Evolutionary conservation across 2,888 invertebrate genomes (phyloP).

Genomic region (Netelia virgata): DNA sequence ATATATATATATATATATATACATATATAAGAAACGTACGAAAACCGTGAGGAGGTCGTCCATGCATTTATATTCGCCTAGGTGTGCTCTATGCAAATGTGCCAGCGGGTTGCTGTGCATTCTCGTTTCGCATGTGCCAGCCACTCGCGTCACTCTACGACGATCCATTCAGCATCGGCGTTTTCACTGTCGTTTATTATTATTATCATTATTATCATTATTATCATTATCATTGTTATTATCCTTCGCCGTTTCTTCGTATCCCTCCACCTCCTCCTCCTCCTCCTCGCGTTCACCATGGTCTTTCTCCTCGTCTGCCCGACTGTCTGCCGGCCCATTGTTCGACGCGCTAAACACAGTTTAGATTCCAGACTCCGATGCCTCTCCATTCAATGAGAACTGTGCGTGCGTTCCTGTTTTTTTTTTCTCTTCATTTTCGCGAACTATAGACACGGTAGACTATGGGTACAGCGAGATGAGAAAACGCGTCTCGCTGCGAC

Average conservation of each 20-base stretch:
- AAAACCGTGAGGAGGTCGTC: neutral
- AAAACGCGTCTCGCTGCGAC: too few relatives aligned
- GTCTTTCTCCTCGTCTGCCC: conserved; percentile 25
- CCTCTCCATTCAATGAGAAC: conserved; percentile 28
- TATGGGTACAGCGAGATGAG: neutral
- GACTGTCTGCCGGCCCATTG: conserved; percentile 51
- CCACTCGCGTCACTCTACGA: conserved; percentile 32
- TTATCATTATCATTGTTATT: conserved; percentile 3
- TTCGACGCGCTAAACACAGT: conserved; percentile 41
- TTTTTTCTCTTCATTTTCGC: conserved; percentile 1
- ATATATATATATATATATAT: neutral
- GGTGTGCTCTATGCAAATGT: conserved; percentile 29
- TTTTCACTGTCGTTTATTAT: conserved; percentile 56
- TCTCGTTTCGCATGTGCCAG: conserved; percentile 8
- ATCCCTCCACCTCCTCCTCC: conserved; percentile 55
- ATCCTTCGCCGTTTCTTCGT: conserved; percentile 51
- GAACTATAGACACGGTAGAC: neutral
- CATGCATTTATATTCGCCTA: conserved; percentile 1
- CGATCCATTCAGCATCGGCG: conserved; percentile 47
- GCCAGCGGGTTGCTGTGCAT: conserved; percentile 12
- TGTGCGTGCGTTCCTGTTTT: neutral
- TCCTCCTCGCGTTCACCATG: conserved; percentile 21
- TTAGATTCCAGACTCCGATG: conserved; percentile 30
- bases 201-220: conserved; percentile 20
- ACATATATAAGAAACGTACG: neutral